These are phyloP conservation scores for Oryzias sinensis DNA, from an alignment of 2,797 vertebrate genomes.

Conservation along the genomic window DNA sequence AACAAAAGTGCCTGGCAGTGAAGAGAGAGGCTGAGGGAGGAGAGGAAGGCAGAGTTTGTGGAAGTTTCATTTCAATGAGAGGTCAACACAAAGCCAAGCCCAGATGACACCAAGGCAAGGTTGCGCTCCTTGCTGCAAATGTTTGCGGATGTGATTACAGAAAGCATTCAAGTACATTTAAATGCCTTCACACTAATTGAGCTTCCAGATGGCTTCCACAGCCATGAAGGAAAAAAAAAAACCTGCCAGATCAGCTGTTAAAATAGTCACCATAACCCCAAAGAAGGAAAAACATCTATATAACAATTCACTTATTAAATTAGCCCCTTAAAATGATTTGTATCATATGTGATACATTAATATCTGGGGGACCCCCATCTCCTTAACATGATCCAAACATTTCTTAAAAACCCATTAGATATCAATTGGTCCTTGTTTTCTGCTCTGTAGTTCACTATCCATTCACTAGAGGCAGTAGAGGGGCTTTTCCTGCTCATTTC, in stretches of 20 bases:
- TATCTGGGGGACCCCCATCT: too few relatives aligned
- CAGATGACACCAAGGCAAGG: slow-evolving; percentile 35
- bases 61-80: slow-evolving; percentile 80
- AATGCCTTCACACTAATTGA: slow-evolving; percentile 11
- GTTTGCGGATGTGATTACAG: slow-evolving; percentile 14
- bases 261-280: slow-evolving; percentile 23
- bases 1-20: slow-evolving; percentile 76
- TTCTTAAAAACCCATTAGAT: too few relatives aligned
- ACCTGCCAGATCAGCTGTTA: slow-evolving; percentile 20
- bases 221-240: slow-evolving; percentile 10
- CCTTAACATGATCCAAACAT: too few relatives aligned
- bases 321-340: too few relatives aligned
- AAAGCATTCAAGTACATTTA: slow-evolving; percentile 6
- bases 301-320: slow-evolving; percentile 16
- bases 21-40: slow-evolving; percentile 55
- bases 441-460: too few relatives aligned
- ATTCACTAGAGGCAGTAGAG: too few relatives aligned
- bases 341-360: too few relatives aligned
- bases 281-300: slow-evolving; percentile 26
- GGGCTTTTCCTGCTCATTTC: too few relatives aligned
- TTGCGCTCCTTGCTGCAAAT: slow-evolving; percentile 42
- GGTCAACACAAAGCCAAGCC: slow-evolving; percentile 68
- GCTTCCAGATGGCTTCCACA: slow-evolving; percentile 2
- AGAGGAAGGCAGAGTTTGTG: slow-evolving; percentile 57
- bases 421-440: too few relatives aligned